Evolutionary conservation across 2,888 invertebrate genomes (phyloP).

Genomic region (Nomada fabriciana): DNA sequence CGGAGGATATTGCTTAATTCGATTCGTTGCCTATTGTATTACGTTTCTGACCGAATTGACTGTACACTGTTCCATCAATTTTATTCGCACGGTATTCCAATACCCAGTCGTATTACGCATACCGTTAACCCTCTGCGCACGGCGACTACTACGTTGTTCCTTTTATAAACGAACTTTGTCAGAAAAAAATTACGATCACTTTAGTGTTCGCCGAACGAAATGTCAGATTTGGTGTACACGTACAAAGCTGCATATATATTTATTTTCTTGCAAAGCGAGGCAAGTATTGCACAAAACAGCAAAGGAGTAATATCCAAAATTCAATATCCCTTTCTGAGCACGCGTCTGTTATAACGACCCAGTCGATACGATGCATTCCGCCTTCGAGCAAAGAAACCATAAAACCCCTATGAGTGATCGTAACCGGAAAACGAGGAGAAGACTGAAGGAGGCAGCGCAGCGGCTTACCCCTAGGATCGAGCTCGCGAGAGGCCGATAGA

Average conservation of each 20-base stretch:
- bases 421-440: slow-evolving; percentile 69
- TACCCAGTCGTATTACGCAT: too few species aligned
- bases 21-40: slow-evolving; percentile 45
- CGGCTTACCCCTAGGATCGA: slow-evolving; percentile 64
- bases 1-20: slow-evolving; percentile 58
- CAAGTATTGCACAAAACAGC: neutral
- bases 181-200: neutral
- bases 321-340: slow-evolving; percentile 17
- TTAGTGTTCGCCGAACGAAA: too few species aligned
- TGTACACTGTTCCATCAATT: neutral
- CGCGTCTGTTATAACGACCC: slow-evolving; percentile 26
- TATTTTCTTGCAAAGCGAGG: too few species aligned
- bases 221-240: neutral
- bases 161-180: too few species aligned
- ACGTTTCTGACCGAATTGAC: slow-evolving; percentile 18
- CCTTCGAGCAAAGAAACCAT: slow-evolving; percentile 66
- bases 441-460: slow-evolving; percentile 44
- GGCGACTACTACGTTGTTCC: neutral
- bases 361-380: slow-evolving; percentile 48
- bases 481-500: slow-evolving; percentile 66
- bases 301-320: slow-evolving; percentile 18
- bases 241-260: too few species aligned
- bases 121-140: too few species aligned
- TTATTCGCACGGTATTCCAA: neutral
- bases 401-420: slow-evolving; percentile 69